These are phyloP conservation scores for Stenchaetothrips biformis DNA, from an alignment of 2,888 invertebrate genomes.

Conservation along the genomic window DNA sequence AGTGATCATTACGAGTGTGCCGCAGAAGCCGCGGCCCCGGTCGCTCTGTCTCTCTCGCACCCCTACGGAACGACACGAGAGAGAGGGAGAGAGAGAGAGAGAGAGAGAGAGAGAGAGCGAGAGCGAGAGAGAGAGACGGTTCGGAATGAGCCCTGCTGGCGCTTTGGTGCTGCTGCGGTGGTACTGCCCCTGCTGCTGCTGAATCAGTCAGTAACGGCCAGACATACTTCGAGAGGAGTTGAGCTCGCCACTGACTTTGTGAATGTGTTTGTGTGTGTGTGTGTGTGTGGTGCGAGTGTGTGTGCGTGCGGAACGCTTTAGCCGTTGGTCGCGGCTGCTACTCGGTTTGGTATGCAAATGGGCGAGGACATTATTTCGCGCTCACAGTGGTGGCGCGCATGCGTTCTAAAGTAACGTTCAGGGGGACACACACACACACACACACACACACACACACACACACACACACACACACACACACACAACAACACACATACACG, in stretches of 20 bases:
- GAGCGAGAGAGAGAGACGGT: too few species aligned
- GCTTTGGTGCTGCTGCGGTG: too few species aligned
- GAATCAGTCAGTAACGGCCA: not conserved
- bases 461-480: too few species aligned
- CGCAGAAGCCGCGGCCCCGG: not conserved
- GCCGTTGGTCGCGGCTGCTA: not conserved
- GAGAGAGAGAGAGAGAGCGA: too few species aligned
- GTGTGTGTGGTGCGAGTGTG: not conserved
- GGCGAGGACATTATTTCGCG: slow-evolving; percentile 12
- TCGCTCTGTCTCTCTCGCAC: not conserved
- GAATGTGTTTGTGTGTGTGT: not conserved
- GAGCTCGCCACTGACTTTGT: not conserved
- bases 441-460: too few species aligned
- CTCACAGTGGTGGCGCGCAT: not conserved
- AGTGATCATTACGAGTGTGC: not conserved
- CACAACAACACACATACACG: too few species aligned
- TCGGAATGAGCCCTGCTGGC: too few species aligned
- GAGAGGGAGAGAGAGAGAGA: not conserved
- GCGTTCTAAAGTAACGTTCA: too few species aligned
- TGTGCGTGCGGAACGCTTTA: not conserved
- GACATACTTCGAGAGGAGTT: not conserved
- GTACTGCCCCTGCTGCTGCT: too few species aligned
- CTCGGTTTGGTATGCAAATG: slow-evolving; percentile 16
- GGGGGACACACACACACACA: too few species aligned
- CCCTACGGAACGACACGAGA: not conserved